These are phyloP conservation scores for Formica exsecta DNA, from an alignment of 1,140 invertebrate species.

Conservation along the genomic window DNA sequence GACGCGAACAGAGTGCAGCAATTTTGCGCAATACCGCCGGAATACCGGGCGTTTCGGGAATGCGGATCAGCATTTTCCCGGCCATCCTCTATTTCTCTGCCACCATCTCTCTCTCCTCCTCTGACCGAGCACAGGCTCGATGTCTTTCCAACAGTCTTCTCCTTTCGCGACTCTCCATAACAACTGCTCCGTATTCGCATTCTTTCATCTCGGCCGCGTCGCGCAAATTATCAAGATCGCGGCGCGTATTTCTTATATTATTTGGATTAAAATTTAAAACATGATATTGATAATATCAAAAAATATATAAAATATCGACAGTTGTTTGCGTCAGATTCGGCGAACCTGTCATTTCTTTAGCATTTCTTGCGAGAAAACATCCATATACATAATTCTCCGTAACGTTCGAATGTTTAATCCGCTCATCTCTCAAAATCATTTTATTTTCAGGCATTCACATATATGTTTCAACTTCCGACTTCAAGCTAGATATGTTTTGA, in stretches of 20 bases:
- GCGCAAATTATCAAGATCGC: conserved; percentile 12
- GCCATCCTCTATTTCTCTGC: conserved; percentile 51
- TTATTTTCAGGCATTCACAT: background rate
- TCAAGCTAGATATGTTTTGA: background rate
- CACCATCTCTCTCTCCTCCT: background rate
- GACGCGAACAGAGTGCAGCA: conserved; percentile 84
- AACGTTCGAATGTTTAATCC: background rate
- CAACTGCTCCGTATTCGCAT: conserved; percentile 22
- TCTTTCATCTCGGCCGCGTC: conserved; percentile 25
- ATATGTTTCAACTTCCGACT: background rate
- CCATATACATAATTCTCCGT: background rate
- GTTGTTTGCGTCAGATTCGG: no score
- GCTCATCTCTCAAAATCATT: background rate
- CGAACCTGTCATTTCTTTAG: no score
- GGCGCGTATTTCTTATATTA: background rate
- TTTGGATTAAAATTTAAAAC: background rate
- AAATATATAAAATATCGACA: background rate
- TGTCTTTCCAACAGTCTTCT: conserved; percentile 50
- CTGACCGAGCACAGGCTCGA: conserved; percentile 22
- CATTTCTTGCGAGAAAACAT: background rate
- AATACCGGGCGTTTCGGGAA: conserved; percentile 83
- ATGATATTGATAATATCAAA: background rate
- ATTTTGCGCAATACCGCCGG: conserved; percentile 85
- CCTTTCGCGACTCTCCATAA: conserved; percentile 32
- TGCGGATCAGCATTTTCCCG: conserved; percentile 84